These are phyloP conservation scores for Hylyphantes graminicola DNA, from an alignment of 1,140 invertebrate species.

Conservation along the genomic window DNA sequence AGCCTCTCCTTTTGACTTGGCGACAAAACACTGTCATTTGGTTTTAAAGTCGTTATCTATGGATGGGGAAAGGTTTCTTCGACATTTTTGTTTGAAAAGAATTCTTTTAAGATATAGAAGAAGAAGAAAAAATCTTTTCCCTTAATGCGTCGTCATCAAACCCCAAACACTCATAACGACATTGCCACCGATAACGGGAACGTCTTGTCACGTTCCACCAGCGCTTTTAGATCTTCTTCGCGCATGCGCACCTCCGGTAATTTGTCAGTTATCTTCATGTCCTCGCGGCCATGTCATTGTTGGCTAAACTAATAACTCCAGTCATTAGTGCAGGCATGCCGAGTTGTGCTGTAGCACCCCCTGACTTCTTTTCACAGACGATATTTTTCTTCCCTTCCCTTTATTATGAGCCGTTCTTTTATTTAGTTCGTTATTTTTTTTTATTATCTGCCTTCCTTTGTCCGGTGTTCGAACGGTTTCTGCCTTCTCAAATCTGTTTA, in stretches of 20 bases:
- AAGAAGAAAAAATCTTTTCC: conserved; percentile 33
- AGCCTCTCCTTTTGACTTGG: conserved; percentile 3
- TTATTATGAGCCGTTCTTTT: conserved; percentile 25
- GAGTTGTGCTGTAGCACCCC: conserved; percentile 2
- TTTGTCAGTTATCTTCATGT: conserved; percentile 60
- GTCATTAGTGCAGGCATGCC: conserved; percentile 48
- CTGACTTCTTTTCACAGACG: conserved; percentile 19
- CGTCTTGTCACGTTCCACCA: conserved; percentile 39
- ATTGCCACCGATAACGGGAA: conserved; percentile 17
- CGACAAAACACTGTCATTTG: conserved; percentile 58
- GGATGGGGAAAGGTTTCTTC: neutral
- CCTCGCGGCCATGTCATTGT: conserved; percentile 60
- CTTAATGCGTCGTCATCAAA: conserved; percentile 59
- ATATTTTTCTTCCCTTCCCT: conserved; percentile 47
- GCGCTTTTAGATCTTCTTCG: conserved; percentile 32
- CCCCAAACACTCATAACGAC: conserved; percentile 38
- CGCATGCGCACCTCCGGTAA: conserved; percentile 51
- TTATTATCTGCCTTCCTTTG: conserved; percentile 2
- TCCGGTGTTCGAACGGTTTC: conserved; percentile 4
- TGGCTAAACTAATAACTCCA: conserved; percentile 60
- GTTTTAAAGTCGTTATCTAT: conserved; percentile 59
- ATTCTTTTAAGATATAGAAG: neutral
- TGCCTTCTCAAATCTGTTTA: conserved; percentile 56
- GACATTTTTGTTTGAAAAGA: neutral
- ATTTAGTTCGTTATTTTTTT: conserved; percentile 18